These are phyloP conservation scores for Caenorhabditis tropicalis DNA, from an alignment of 1,140 invertebrate genomes.

Conservation along the genomic window DNA sequence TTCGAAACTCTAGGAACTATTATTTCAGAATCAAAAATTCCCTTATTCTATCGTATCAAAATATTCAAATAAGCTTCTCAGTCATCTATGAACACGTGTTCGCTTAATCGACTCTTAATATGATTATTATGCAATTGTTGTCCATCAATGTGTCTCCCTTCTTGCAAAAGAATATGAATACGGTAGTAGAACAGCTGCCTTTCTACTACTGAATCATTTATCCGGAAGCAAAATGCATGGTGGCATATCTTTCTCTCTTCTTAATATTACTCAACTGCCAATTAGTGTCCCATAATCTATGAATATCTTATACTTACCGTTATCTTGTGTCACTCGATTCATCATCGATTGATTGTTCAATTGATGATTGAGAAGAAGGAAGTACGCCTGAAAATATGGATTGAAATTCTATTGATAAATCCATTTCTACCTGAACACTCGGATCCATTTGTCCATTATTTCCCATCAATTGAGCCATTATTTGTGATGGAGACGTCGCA, in stretches of 20 bases:
- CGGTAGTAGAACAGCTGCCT: not conserved
- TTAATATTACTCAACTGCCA: not conserved
- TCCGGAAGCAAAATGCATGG: not conserved
- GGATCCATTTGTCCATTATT: not conserved
- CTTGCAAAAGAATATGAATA: conserved; percentile 6
- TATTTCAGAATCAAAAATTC: too few relatives aligned
- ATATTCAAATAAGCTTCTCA: not conserved
- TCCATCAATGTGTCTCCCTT: not conserved
- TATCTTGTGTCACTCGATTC: conserved; percentile 23
- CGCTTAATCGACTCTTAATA: conserved; percentile 33
- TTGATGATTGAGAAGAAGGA: not conserved
- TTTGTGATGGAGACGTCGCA: conserved; percentile 1
- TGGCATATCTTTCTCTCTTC: not conserved
- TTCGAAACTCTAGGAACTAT: too few relatives aligned
- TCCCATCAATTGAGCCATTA: conserved; percentile 19
- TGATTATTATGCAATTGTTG: conserved; percentile 45
- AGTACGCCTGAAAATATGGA: not conserved
- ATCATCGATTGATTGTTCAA: conserved; percentile 17
- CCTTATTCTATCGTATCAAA: too few relatives aligned
- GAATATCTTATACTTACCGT: not conserved
- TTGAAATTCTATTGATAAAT: not conserved
- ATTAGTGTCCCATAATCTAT: not conserved
- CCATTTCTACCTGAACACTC: not conserved
- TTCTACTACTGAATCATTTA: conserved; percentile 28
- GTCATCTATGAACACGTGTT: not conserved